Evolutionary conservation across 1,140 invertebrate species (phyloP), one percentile per base, ranked within the genome.

Genomic region (Drosophila auraria): DNA sequence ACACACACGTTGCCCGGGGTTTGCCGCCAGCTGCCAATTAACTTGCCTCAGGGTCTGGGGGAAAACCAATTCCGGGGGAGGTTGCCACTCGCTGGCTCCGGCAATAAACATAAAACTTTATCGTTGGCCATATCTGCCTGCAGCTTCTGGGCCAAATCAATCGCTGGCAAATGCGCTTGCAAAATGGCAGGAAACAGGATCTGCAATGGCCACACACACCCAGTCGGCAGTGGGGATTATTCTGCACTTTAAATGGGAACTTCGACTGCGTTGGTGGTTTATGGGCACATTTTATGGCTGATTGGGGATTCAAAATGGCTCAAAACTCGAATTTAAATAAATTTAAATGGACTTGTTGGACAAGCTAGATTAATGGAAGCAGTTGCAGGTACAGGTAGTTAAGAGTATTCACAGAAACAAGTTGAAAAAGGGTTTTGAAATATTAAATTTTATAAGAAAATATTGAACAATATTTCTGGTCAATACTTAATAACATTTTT

Each of bases 91-190:
- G 51, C 33, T 33, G 8, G 33, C 33, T 36, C 8, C 17, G 25
- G 45, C 58, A 57, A 79, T 79, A 79, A 78, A 79, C 59, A 79
- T 71, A 54, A 78, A 78, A 79, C 76, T 79, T 79, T 79, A 79
- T 78, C 76, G 74, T 62, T 51, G 42, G 42, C 72, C 23, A 38
- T 77, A 68, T 77, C 66, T 69, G 66, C 75, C 66, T 69, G 66
- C 75, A 78, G 76, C 76, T 65, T 65, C 60, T 50, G 76, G 44
- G 44, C 30, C 38, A 65, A 79, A 79, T 79, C 77, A 78, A 79
- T 79, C 76, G 76, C 49, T 50, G 40, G 49, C 54, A 65, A 78
- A 79, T 63, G 75, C 76, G 30, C 25, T 58, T 63, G 58, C 65
- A 63, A 71, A 57, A 47, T 78, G 51, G 12, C 33, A 15, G 20